phyloP scores from a whole-genome alignment of 2,113 vertebrate species.

The Pteronura brasiliensis region DNA sequence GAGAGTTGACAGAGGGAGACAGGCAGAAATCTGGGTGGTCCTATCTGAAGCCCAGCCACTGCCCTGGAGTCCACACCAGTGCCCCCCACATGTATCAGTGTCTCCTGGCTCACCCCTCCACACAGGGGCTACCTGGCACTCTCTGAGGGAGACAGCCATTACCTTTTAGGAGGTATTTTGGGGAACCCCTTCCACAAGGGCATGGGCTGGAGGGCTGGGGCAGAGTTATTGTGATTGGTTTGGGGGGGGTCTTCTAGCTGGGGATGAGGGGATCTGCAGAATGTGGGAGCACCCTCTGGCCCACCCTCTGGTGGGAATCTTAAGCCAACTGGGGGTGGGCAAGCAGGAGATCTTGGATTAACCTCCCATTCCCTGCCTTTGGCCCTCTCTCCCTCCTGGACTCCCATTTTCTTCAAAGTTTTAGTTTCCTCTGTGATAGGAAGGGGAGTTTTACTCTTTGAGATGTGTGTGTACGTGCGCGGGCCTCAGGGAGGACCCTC shows the following conservation, averaged over 20 bases:
- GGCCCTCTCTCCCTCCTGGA: background rate
- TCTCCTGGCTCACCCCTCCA: background rate
- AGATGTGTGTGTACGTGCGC: fast-evolving
- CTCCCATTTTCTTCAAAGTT: background rate
- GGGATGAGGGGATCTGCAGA: background rate
- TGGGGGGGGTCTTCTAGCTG: background rate
- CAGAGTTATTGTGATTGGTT: background rate
- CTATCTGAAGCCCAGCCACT: background rate
- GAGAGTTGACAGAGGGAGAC: background rate
- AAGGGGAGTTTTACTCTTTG: background rate
- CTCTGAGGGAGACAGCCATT: background rate
- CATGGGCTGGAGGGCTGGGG: background rate
- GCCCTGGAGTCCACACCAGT: background rate
- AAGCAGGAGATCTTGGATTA: background rate
- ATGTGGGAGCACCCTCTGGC: background rate
- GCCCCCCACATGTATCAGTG: background rate
- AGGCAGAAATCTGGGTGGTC: background rate
- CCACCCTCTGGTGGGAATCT: background rate
- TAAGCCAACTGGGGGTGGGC: background rate
- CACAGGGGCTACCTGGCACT: background rate
- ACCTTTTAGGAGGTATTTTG: background rate
- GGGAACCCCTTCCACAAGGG: background rate
- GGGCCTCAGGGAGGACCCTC: background rate
- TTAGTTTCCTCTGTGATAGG: background rate
- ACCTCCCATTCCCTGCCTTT: background rate